Base-by-base conservation (phyloP, 2,888 invertebrate genomes). In the Ptychoptera contaminata region DNA sequence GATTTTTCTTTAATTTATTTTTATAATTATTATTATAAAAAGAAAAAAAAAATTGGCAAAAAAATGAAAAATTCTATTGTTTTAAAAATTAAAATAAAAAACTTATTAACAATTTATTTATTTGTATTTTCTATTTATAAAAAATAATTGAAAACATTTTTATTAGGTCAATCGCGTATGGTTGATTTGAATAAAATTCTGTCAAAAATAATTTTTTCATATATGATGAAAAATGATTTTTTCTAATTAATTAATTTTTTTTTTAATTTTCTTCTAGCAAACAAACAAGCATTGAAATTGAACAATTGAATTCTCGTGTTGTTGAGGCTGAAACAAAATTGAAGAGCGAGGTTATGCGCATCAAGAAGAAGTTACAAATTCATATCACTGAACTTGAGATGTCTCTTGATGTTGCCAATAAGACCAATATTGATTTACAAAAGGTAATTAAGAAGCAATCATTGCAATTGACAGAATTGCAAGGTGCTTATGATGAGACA, bases 351-450 rank as follows among this genome's bases (percentile, higher is more conserved):
- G 88, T 96, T 46, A 77, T 80, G 53, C 88, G 94, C 70, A 87
- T 96, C 73, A 94, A 94, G 84, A 96, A 96, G 91, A 96, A 96
- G 85, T 74, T 93, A 66, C 93, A 93, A 72, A 86, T 93, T 65
- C 91, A 91, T 62, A 94, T 96, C 70, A 93, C 93, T 58, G 94
- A 96, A 68, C 73, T 96, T 61, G 94, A 94, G 68, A 79, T 94
- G 74, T 86, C 91, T 46, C 78, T 98, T 68, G 96, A 96, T 70
- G 88, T 92, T 56, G 88, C 93, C 72, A 96, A 97, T 78, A 92
- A 96, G 76, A 91, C 84, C 72, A 94, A 94, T 76, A 82, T 94
- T 62, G 91, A 93, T 65, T 76, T 94, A 65, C 93, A 94, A 71
- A 92, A 93, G 77, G 87, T 90, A 61, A 85, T 93, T 75, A 96